phyloP scores from a whole-genome alignment of 2,888 invertebrate genomes.

The Pyrrhosoma nymphula region DNA sequence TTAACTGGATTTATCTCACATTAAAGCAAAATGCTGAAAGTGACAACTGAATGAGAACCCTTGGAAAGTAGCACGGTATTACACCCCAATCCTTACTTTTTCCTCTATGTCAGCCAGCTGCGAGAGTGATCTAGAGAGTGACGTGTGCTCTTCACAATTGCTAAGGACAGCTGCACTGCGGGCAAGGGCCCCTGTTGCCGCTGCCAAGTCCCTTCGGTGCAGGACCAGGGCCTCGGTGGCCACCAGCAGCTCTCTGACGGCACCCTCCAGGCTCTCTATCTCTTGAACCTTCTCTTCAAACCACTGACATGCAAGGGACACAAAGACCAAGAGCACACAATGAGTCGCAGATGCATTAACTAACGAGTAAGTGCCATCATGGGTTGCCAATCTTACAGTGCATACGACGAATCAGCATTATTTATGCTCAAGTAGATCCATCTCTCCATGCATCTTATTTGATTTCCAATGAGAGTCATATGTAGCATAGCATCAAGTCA shows the following conservation, averaged over 20 bases:
- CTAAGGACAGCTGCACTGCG: slow-evolving; percentile 93
- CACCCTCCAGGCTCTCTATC: slow-evolving; percentile 93
- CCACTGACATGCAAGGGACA: slow-evolving; percentile 85
- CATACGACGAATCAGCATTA: too few species aligned
- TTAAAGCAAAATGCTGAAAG: too few species aligned
- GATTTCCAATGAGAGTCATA: too few species aligned
- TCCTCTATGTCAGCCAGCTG: slow-evolving; percentile 94
- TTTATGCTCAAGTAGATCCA: too few species aligned
- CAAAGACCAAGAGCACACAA: background rate
- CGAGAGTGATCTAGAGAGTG: slow-evolving; percentile 92
- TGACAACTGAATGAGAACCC: too few species aligned
- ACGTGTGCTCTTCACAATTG: slow-evolving; percentile 95
- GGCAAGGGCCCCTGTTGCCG: slow-evolving; percentile 90
- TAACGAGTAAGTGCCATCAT: background rate
- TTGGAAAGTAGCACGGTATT: too few species aligned
- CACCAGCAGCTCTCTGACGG: slow-evolving; percentile 91
- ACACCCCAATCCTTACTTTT: slow-evolving; percentile 78
- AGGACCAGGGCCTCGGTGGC: slow-evolving; percentile 93
- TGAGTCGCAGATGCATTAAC: background rate
- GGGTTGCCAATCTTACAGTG: too few species aligned
- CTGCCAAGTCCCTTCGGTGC: slow-evolving; percentile 91
- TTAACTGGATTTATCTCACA: too few species aligned
- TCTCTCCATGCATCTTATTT: too few species aligned
- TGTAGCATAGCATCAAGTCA: too few species aligned
- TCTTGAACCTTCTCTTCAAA: slow-evolving; percentile 97